Conservation (phyloP, 1,140 invertebrate species). For the Drosophila watanabei region DNA sequence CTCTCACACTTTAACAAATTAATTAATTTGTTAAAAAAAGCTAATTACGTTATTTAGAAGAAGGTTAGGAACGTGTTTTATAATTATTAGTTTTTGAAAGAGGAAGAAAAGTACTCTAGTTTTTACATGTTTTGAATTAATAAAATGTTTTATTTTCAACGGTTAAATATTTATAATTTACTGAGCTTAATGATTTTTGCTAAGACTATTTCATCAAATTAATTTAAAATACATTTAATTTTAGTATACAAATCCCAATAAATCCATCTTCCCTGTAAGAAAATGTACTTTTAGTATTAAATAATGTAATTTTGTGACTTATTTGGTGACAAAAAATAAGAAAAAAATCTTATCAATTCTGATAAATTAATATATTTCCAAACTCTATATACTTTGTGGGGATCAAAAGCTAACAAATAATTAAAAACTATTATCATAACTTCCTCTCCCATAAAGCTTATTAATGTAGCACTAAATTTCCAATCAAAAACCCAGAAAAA, state of each 20-base stretch:
- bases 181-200: no score
- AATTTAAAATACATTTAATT: no score
- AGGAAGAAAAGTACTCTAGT: background rate
- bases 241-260: no score
- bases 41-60: background rate
- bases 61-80: background rate
- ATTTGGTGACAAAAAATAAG: no score
- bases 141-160: background rate
- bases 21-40: background rate
- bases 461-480: background rate
- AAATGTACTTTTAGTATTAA: no score
- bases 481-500: background rate
- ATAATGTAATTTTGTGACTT: no score
- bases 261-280: no score
- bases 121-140: background rate
- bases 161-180: no score
- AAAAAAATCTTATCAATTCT: no score
- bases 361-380: background rate
- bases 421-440: background rate
- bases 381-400: background rate
- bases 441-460: background rate
- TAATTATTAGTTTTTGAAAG: background rate
- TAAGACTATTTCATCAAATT: no score
- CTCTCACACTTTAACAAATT: conserved; percentile 22
- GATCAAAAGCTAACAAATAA: background rate